Percentiles rank a stretch among this genome's conserved stretches.
Evolutionary conservation across 2,888 invertebrate genomes (phyloP).

Genomic region (Pristionchus arcanus): DNA sequence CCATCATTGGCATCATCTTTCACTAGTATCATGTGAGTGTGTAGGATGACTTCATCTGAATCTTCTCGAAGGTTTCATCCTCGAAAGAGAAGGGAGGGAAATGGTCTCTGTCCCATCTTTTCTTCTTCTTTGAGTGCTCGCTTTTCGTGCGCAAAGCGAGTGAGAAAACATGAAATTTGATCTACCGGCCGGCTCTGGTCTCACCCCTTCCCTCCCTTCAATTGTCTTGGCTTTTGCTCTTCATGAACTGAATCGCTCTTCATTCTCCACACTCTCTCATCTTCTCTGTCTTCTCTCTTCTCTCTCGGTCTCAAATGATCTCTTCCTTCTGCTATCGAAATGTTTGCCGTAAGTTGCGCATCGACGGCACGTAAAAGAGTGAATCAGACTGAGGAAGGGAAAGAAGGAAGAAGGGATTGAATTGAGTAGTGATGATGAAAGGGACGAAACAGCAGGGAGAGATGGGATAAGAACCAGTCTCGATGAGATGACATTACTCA

Average conservation of each 20-base stretch:
- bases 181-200: slow-evolving; percentile 32
- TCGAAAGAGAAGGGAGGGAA: neutral
- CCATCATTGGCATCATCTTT: neutral
- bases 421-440: slow-evolving; percentile 22
- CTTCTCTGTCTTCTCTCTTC: neutral
- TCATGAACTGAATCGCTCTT: neutral
- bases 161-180: slow-evolving; percentile 47
- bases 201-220: slow-evolving; percentile 20
- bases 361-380: slow-evolving; percentile 26
- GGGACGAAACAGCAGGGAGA: neutral
- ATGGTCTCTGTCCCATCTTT: neutral
- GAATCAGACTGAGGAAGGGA: slow-evolving; percentile 18
- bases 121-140: slow-evolving; percentile 27
- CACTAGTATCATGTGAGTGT: neutral
- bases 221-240: neutral
- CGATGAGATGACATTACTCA: slow-evolving; percentile 11
- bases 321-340: neutral
- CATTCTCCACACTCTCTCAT: slow-evolving; percentile 10
- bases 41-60: neutral
- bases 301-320: slow-evolving; percentile 44
- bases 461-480: slow-evolving; percentile 25
- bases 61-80: slow-evolving; percentile 18
- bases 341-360: slow-evolving; percentile 44
- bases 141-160: slow-evolving; percentile 25
- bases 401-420: neutral